Base-by-base conservation (phyloP, 2,113 vertebrate species). In the Herpetotheres cachinnans region DNA sequence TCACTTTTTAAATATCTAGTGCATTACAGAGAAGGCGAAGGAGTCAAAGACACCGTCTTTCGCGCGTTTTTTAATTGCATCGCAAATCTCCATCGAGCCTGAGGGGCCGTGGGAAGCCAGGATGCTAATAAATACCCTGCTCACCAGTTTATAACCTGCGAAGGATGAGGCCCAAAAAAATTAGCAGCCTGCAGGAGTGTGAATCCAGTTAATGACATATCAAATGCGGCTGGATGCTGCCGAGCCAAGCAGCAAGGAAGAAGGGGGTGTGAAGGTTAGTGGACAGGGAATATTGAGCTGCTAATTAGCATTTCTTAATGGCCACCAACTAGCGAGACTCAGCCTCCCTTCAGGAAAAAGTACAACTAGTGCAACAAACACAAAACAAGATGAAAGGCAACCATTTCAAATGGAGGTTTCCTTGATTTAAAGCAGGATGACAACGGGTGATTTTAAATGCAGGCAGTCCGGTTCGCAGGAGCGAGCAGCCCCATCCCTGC, bases 291-390 rank as follows among this genome's bases (percentile, higher is more conserved):
- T 93, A 93, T 38, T 47, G 89, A 96, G 87, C 91, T 74, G 89
- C 83, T 67, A 96, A 96, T 96, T 84, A 93, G 83, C 93, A 87
- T 91, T 78, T 84, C 93, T 63, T 94, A 95, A 96, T 87, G 69
- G 84, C 65, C 89, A 89, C 55, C 2, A 2, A 84, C n/a, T 77
- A 78, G 89, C 2, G 7, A 66, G 72, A 58, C 9, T 6, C 29
- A 1, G 73, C 47, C 61, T 87, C 78, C 85, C 65, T 74, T 46
- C 66, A 59, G 59, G 77, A 76, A 71, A 82, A 94, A 77, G 81
- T 20, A 89, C n/a, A 89, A 25, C 22, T 21, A 55, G 78, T 0
- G 25, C 80, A 66, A 84, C 59, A 66, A 92, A 62, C 76, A 78
- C 5, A 8, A 38, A 40, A 49, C 0, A 1, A 93, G 80, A 82